phyloP scores from a whole-genome alignment of 2,113 vertebrate species.

The Reinhardtius hippoglossoides region DNA sequence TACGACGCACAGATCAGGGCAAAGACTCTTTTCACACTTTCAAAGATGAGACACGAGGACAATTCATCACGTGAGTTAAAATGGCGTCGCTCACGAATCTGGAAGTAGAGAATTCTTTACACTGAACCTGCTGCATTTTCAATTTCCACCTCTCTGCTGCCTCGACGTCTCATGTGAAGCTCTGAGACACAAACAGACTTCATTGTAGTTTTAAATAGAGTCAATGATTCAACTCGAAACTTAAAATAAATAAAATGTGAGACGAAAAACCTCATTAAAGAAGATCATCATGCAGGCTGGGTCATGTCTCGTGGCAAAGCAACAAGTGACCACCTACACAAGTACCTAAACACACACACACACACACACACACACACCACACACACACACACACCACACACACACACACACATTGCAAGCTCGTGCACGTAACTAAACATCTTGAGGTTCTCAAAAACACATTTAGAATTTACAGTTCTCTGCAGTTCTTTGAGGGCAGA shows the following conservation, averaged over 20 bases:
- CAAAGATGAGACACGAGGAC: too few relatives aligned
- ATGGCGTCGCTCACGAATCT: too few relatives aligned
- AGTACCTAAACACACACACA: background rate
- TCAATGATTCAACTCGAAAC: background rate
- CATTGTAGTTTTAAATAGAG: background rate
- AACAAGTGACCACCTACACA: background rate
- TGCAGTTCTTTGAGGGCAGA: slow-evolving; percentile 13
- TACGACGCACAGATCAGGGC: too few relatives aligned
- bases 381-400: slow-evolving; percentile 1
- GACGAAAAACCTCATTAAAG: slow-evolving; percentile 29
- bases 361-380: slow-evolving; percentile 3
- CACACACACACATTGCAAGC: background rate
- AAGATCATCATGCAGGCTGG: background rate
- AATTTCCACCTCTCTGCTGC: too few relatives aligned
- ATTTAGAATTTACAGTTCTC: slow-evolving; percentile 25
- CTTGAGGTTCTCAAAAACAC: slow-evolving; percentile 10
- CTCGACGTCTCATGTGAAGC: too few relatives aligned
- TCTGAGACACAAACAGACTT: background rate
- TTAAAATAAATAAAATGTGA: slow-evolving; percentile 22
- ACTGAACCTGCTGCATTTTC: too few relatives aligned
- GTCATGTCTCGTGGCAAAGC: slow-evolving; percentile 10
- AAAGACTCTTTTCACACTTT: too few relatives aligned
- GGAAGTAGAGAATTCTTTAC: too few relatives aligned
- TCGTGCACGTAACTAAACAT: background rate
- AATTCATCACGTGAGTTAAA: too few relatives aligned